Conservation (phyloP, 2,113 vertebrate genomes). For the Vicugna pacos region DNA sequence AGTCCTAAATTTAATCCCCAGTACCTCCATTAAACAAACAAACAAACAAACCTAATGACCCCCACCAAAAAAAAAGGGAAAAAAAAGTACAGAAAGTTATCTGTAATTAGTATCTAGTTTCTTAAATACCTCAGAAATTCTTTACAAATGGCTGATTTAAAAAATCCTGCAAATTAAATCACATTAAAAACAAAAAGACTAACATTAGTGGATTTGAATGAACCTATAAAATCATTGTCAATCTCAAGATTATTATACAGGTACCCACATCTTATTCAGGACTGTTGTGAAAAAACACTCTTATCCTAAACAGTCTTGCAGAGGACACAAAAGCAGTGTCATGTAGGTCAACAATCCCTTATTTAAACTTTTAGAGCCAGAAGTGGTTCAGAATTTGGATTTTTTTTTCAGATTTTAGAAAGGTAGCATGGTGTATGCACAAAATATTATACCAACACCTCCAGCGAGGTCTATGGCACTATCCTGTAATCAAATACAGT, state of each 20-base stretch:
- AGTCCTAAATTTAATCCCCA: too few species aligned
- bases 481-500: not conserved
- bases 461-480: not conserved
- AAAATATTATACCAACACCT: not conserved
- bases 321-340: not conserved
- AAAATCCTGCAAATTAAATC: slow-evolving; percentile 12
- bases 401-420: not conserved
- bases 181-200: not conserved
- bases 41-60: too few species aligned
- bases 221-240: slow-evolving; percentile 44
- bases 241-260: slow-evolving; percentile 7
- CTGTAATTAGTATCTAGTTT: not conserved
- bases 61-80: too few species aligned
- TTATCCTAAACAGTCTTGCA: slow-evolving; percentile 36
- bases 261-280: not conserved
- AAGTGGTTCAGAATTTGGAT: slow-evolving; percentile 19
- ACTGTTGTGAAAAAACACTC: not conserved
- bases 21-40: too few species aligned
- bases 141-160: not conserved
- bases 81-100: not conserved
- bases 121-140: not conserved
- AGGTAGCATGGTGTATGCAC: not conserved
- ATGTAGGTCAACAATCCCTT: not conserved
- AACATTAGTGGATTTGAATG: not conserved
- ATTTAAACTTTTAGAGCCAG: not conserved